A percentile compares a stretch with the other conserved stretches of the same genome.
Conservation (phyloP, 2,797 vertebrate species). For the Sebastes umbrosus region DNA sequence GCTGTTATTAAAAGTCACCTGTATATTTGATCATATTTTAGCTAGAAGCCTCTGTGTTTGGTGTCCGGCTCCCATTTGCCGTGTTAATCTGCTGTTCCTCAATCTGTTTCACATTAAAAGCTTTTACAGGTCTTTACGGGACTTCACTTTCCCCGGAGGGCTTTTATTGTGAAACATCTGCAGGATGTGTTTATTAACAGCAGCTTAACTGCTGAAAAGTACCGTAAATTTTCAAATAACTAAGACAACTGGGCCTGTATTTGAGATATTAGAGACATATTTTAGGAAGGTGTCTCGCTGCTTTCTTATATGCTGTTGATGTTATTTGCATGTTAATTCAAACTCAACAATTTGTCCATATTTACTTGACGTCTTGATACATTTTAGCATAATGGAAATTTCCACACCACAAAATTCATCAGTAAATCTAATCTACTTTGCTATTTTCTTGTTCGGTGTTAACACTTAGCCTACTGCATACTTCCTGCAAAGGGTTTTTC, state of each 20-base stretch:
- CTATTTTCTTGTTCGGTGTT: background rate
- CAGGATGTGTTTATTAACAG: slow-evolving; percentile 24
- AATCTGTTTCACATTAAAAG: slow-evolving; percentile 42
- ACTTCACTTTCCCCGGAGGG: slow-evolving; percentile 2
- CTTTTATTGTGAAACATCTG: slow-evolving; percentile 52
- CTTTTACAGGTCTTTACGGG: slow-evolving; percentile 27
- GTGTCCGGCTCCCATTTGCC: background rate
- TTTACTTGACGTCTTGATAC: background rate
- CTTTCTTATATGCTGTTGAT: background rate
- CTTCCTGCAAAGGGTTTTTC: background rate
- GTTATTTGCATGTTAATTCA: background rate
- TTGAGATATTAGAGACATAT: background rate
- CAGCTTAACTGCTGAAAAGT: slow-evolving; percentile 8
- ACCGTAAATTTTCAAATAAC: background rate
- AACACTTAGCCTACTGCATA: background rate
- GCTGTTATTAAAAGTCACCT: background rate
- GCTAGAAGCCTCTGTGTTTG: background rate
- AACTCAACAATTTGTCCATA: background rate
- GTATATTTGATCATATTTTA: background rate
- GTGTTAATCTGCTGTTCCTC: slow-evolving; percentile 16
- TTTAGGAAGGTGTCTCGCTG: background rate
- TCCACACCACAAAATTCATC: background rate
- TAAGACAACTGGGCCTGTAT: background rate
- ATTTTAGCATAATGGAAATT: background rate
- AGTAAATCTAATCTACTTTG: background rate